Conservation (phyloP, 2,888 invertebrate genomes). For the Dicranocentrus wangi region DNA sequence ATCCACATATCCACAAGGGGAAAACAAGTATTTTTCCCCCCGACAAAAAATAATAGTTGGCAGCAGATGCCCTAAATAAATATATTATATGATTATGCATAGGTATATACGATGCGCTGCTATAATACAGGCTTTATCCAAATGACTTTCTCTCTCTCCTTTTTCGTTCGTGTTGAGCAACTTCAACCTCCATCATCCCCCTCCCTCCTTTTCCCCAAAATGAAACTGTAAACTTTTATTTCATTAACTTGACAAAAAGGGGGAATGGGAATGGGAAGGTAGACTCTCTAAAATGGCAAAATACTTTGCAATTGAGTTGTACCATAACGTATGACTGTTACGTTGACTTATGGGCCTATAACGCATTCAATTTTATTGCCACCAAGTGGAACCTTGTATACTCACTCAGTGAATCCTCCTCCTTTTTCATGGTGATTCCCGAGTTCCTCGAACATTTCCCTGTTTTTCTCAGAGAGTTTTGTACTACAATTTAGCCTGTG, state of each 20-base stretch:
- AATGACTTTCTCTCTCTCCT: neutral
- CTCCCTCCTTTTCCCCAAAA: neutral
- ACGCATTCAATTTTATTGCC: conserved; percentile 1
- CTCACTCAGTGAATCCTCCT: conserved; percentile 21
- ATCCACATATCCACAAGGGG: neutral
- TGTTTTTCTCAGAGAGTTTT: neutral
- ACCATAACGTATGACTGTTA: neutral
- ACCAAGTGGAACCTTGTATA: conserved; percentile 9
- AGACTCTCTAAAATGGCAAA: neutral
- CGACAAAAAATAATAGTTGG: conserved; percentile 22
- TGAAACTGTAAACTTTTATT: conserved; percentile 45
- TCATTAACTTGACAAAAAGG: conserved; percentile 43
- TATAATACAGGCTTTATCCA: neutral
- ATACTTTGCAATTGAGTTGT: conserved; percentile 27
- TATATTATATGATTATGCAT: too few relatives aligned
- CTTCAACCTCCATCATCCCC: neutral
- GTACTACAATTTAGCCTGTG: neutral
- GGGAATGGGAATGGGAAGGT: conserved; percentile 37
- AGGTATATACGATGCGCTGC: too few relatives aligned
- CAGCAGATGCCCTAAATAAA: too few relatives aligned
- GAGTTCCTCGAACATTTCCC: neutral
- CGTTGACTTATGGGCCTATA: neutral
- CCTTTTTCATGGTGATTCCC: neutral
- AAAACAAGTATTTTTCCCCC: conserved; percentile 2
- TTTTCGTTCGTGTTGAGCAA: neutral